Evolutionary conservation across 1,140 invertebrate genomes (phyloP), one percentile per base, ranked within the genome.

Genomic region (Delia radicum): DNA sequence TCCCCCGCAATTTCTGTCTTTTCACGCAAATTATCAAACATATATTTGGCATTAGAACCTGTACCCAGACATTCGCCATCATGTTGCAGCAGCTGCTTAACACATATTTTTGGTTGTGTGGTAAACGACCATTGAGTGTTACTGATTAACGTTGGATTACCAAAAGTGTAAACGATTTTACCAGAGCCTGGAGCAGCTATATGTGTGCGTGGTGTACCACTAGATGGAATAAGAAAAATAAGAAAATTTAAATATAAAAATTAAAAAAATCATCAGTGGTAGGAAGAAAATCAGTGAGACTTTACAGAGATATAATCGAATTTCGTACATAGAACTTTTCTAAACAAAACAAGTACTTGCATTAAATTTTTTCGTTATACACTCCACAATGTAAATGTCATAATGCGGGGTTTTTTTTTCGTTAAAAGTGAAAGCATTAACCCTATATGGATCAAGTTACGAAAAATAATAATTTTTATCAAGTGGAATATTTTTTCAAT

Each of bases 111-210:
- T 27, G 42, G 33, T 31, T 78, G 72, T 28, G 69, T 31, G 12
- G 72, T 62, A 10, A 37, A 31, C 26, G 77, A 67, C 77, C 77
- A 78, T 63, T 75, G 61, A 6, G 72, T 75, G 13, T 55, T 72
- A 31, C 48, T 73, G 46, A 78, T 76, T 27, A 78, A 65, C 31
- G 65, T 63, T 29, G 77, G 75, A 74, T 78, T 78, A 21, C 77
- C 77, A 67, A 78, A 78, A 12, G 77, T 78, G 77, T 78, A 78
- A 72, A 78, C 77, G 33, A 78, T 74, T 73, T 78, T 78, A 18
- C 77, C 77, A 28, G 77, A 78, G 73, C 77, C 75, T 18, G 77
- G 29, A 42, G 73, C 67, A 33, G 74, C 77, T 21, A n/a, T 77
- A 33, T 77, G 76, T 26, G 75, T 71, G 26, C 75, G 74, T 62